These are phyloP conservation scores for Hydrotaea diabolus DNA, from an alignment of 2,888 invertebrate genomes.

Conservation along the genomic window DNA sequence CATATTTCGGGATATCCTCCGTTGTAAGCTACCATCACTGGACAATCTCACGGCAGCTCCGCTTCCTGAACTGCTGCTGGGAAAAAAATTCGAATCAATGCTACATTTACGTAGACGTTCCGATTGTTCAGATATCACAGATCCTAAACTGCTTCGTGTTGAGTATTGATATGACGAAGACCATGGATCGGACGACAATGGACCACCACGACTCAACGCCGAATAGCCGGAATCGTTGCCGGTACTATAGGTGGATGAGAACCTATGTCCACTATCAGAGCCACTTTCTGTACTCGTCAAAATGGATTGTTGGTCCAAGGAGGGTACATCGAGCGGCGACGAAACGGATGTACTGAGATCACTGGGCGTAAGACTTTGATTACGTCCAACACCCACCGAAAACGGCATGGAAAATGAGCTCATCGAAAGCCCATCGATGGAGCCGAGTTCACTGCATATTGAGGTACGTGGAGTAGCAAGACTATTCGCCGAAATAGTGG, in stretches of 20 bases:
- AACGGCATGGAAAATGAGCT: slow-evolving; percentile 79
- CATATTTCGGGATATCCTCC: slow-evolving; percentile 83
- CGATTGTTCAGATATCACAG: slow-evolving; percentile 78
- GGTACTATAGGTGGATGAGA: slow-evolving; percentile 77
- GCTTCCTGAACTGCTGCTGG: slow-evolving; percentile 72
- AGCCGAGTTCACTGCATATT: slow-evolving; percentile 78
- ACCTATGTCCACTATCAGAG: slow-evolving; percentile 72
- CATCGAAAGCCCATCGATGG: slow-evolving; percentile 79
- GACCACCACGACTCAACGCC: slow-evolving; percentile 74
- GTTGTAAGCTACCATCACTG: slow-evolving; percentile 83
- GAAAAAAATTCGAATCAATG: slow-evolving; percentile 79
- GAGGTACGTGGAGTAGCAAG: slow-evolving; percentile 78
- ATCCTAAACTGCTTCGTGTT: slow-evolving; percentile 80
- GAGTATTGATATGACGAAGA: slow-evolving; percentile 79
- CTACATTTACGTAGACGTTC: slow-evolving; percentile 77
- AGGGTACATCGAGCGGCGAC: slow-evolving; percentile 78
- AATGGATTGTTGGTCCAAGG: slow-evolving; percentile 72
- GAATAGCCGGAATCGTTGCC: slow-evolving; percentile 80
- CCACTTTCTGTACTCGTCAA: slow-evolving; percentile 61
- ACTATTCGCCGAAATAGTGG: slow-evolving; percentile 74
- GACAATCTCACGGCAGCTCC: slow-evolving; percentile 79
- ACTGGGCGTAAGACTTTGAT: slow-evolving; percentile 73
- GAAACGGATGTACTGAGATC: slow-evolving; percentile 71
- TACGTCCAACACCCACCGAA: slow-evolving; percentile 74
- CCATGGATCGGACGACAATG: slow-evolving; percentile 77